Evolutionary conservation across 2,113 vertebrate species (phyloP).

Genomic region (Salvelinus fontinalis): DNA sequence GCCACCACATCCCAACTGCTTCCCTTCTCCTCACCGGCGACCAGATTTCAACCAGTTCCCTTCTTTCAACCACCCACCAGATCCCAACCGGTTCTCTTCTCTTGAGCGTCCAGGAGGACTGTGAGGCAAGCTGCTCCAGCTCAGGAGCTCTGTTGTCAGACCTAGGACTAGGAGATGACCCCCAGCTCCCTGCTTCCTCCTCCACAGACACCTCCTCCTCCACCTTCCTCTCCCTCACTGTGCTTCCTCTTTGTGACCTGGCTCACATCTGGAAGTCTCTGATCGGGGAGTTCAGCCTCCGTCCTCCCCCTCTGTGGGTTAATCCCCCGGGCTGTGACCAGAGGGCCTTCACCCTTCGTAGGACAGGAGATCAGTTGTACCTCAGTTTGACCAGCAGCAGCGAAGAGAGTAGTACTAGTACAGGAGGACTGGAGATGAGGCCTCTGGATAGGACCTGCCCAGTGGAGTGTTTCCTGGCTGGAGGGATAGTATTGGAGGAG

Average conservation of each 20-base stretch:
- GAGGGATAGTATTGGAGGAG: constrained; percentile 80
- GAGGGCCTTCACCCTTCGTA: constrained; percentile 76
- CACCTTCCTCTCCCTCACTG: constrained; percentile 71
- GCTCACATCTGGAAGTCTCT: constrained; percentile 81
- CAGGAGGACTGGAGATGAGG: constrained; percentile 34
- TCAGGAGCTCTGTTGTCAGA: background rate
- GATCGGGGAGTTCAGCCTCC: constrained; percentile 83
- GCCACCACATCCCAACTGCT: background rate
- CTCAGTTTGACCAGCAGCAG: constrained; percentile 68
- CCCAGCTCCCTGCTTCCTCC: constrained; percentile 49
- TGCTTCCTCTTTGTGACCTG: constrained; percentile 59
- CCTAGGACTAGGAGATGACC: constrained; percentile 42
- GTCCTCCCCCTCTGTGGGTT: constrained; percentile 65
- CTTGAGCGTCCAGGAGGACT: constrained; percentile 48
- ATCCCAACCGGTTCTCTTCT: constrained; percentile 23
- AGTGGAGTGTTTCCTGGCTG: constrained; percentile 74
- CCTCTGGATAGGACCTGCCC: constrained; percentile 50
- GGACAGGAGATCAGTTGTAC: constrained; percentile 72
- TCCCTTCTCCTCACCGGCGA: constrained; percentile 36
- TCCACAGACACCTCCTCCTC: constrained; percentile 47
- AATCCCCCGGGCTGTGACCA: constrained; percentile 53
- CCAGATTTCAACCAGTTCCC: constrained; percentile 59
- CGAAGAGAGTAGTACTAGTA: constrained; percentile 50
- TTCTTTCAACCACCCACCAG: constrained; percentile 23
- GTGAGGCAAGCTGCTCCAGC: constrained; percentile 44